phyloP scores from a whole-genome alignment of 2,797 vertebrate genomes.

The Oreortyx pictus region DNA sequence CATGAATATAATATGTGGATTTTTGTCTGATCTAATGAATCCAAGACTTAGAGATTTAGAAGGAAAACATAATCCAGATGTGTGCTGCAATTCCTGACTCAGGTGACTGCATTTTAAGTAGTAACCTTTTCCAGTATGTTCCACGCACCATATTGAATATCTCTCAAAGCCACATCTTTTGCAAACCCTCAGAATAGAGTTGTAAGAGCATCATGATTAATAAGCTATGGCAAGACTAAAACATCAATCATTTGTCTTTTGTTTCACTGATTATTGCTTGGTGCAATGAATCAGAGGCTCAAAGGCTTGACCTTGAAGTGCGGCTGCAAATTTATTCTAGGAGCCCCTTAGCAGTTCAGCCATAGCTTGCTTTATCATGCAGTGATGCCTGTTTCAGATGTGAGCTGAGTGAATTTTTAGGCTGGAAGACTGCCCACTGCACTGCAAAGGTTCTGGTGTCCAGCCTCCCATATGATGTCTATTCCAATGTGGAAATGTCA shows the following conservation, averaged over 20 bases:
- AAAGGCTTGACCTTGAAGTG: constrained; percentile 34
- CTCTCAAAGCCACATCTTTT: not conserved
- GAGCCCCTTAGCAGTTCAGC: not conserved
- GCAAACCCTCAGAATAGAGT: not conserved
- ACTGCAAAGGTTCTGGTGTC: constrained; percentile 25
- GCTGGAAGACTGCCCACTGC: not conserved
- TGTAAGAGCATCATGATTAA: constrained; percentile 10
- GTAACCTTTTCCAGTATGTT: constrained; percentile 31
- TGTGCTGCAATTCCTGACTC: constrained; percentile 51
- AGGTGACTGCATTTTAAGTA: constrained; percentile 68
- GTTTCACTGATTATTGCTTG: not conserved
- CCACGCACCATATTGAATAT: not conserved
- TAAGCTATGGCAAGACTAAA: constrained; percentile 20
- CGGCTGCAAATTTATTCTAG: not conserved
- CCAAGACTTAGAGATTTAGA: constrained; percentile 62
- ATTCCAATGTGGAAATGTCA: not conserved
- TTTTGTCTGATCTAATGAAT: constrained; percentile 75
- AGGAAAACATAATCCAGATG: constrained; percentile 75
- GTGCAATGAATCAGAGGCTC: constrained; percentile 8
- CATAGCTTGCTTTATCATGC: not conserved
- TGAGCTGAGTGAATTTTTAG: not conserved
- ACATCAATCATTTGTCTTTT: constrained; percentile 1
- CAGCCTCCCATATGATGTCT: not conserved
- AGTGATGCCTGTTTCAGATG: constrained; percentile 8
- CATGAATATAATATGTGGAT: constrained; percentile 78